These are phyloP conservation scores for Euura saliciscinereae DNA, from an alignment of 1,140 invertebrate genomes.

Conservation along the genomic window DNA sequence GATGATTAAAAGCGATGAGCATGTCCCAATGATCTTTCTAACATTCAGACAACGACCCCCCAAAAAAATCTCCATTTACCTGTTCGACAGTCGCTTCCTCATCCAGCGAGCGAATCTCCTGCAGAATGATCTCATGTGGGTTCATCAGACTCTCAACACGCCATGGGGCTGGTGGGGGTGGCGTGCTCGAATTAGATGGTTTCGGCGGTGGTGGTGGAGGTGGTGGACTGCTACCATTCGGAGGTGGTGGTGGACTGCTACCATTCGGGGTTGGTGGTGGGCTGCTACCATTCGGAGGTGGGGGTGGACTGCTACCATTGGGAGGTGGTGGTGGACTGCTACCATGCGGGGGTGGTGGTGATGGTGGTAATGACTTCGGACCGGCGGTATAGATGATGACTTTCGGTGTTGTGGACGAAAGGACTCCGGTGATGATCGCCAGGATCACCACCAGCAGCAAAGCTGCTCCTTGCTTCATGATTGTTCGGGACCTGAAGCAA, in stretches of 20 bases:
- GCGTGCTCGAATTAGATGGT: constrained; percentile 3
- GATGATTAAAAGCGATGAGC: neutral
- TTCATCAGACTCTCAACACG: constrained; percentile 17
- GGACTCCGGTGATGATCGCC: constrained; percentile 11
- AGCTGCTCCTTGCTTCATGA: constrained; percentile 46
- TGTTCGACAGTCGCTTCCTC: constrained; percentile 39
- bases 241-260: constrained; percentile 2
- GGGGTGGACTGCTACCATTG: neutral
- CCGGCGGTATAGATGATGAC: constrained; percentile 9
- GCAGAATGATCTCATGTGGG: constrained; percentile 38
- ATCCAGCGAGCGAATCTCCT: constrained; percentile 43
- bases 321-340: constrained; percentile 9
- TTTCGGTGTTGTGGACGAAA: neutral
- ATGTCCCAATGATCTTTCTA: neutral
- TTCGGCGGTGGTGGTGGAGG: neutral
- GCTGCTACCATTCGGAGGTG: neutral
- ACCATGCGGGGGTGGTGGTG: constrained; percentile 4
- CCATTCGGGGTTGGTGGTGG: constrained; percentile 1
- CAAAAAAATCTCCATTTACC: constrained; percentile 23
- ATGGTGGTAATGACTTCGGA: neutral
- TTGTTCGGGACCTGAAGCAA: constrained; percentile 32
- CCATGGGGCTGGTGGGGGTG: constrained; percentile 9
- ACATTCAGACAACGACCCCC: constrained; percentile 5
- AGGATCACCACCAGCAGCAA: constrained; percentile 41
- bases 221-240: neutral